These are phyloP conservation scores for Allolobophora icterica DNA, from an alignment of 2,888 invertebrate species.

Conservation along the genomic window DNA sequence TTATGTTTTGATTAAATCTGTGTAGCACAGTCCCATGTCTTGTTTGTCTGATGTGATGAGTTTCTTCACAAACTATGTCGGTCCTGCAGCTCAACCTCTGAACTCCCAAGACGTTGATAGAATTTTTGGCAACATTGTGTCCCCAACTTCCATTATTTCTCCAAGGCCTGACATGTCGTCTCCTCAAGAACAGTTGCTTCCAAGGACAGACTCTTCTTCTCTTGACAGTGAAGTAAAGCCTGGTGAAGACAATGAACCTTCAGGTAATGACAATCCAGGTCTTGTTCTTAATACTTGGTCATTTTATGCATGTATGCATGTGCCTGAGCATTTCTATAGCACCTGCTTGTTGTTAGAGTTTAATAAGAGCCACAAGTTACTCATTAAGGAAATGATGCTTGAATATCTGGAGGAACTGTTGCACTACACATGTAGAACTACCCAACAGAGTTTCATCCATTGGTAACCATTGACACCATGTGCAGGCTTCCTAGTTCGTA, in stretches of 20 bases:
- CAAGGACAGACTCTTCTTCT: not conserved
- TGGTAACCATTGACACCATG: too few species aligned
- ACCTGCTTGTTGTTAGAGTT: not conserved
- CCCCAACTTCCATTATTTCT: not conserved
- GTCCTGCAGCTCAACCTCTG: not conserved
- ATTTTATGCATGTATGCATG: not conserved
- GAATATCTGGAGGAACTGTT: too few species aligned
- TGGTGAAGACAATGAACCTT: not conserved
- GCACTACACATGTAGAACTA: too few species aligned
- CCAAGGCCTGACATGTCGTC: not conserved
- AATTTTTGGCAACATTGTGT: not conserved
- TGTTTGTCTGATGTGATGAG: slow-evolving; percentile 20
- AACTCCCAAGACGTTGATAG: not conserved
- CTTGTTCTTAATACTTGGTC: not conserved
- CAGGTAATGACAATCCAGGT: not conserved
- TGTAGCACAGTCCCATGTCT: slow-evolving; percentile 9
- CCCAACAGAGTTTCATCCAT: too few species aligned
- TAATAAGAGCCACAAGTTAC: too few species aligned
- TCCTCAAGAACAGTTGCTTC: not conserved
- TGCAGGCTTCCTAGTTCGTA: too few species aligned
- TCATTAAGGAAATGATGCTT: too few species aligned
- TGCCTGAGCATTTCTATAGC: not conserved
- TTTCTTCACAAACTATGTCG: slow-evolving; percentile 12
- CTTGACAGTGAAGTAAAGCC: not conserved
- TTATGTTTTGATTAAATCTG: not conserved